phyloP scores from a whole-genome alignment of 2,113 vertebrate species.

The Chiloscyllium plagiosum region DNA sequence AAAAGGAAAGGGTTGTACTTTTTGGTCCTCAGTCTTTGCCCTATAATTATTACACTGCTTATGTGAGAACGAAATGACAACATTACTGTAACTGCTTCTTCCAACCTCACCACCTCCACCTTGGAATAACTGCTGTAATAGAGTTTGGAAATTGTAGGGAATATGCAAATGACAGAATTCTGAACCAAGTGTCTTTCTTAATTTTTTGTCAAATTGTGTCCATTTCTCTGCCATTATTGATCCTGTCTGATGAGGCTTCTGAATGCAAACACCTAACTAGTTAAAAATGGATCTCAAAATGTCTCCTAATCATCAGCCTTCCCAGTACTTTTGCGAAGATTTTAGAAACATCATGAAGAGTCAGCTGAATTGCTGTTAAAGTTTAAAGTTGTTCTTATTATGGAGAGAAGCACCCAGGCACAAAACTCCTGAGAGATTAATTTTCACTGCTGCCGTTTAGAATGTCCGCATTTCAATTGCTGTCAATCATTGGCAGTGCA shows the following conservation, averaged over 20 bases:
- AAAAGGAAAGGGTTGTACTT: not conserved
- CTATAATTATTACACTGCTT: not conserved
- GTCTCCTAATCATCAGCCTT: not conserved
- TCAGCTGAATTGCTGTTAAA: conserved; percentile 2
- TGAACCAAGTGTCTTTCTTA: not conserved
- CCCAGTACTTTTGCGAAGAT: not conserved
- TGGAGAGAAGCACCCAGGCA: conserved; percentile 33
- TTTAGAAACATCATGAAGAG: conserved; percentile 11
- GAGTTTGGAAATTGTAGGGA: not conserved
- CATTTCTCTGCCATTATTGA: not conserved
- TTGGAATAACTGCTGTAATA: not conserved
- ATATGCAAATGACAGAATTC: not conserved
- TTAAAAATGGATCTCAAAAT: not conserved
- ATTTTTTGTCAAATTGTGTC: too few species aligned
- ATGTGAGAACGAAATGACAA: not conserved
- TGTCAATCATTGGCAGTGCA: conserved; percentile 1
- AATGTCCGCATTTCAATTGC: conserved; percentile 10
- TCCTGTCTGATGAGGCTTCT: not conserved
- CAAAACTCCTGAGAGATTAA: conserved; percentile 31
- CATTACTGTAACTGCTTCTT: not conserved
- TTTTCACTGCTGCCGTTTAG: conserved; percentile 22
- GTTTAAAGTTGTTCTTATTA: conserved; percentile 32
- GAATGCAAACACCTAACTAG: not conserved
- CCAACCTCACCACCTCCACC: too few species aligned
- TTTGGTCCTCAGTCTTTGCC: not conserved